These are phyloP conservation scores for Siniperca undulata DNA, from an alignment of 2,797 vertebrate species.

Conservation along the genomic window DNA sequence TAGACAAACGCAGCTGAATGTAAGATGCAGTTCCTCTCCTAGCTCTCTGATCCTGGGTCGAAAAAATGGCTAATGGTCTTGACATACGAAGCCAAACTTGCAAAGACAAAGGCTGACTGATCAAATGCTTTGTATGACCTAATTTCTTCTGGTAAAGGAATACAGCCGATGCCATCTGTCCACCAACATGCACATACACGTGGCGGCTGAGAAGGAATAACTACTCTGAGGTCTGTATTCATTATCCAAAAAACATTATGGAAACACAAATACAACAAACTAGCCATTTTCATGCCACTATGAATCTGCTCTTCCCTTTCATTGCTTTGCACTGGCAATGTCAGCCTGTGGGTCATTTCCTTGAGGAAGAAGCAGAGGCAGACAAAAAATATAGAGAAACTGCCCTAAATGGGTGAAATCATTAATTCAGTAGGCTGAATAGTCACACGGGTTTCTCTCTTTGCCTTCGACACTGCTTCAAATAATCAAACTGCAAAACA, in stretches of 20 bases:
- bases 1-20: not conserved
- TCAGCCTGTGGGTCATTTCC: too few relatives aligned
- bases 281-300: too few relatives aligned
- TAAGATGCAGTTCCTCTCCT: not conserved
- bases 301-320: too few relatives aligned
- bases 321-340: too few relatives aligned
- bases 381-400: too few relatives aligned
- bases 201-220: not conserved
- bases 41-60: not conserved
- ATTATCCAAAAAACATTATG: not conserved
- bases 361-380: too few relatives aligned
- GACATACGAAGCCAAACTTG: not conserved
- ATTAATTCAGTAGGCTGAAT: too few relatives aligned
- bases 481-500: too few relatives aligned
- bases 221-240: not conserved
- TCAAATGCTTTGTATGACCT: slow-evolving; percentile 6
- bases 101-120: not conserved
- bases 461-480: too few relatives aligned
- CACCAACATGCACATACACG: not conserved
- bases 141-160: not conserved
- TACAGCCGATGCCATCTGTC: slow-evolving; percentile 7
- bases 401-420: too few relatives aligned
- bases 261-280: not conserved
- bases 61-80: not conserved
- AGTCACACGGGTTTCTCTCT: too few relatives aligned